phyloP scores from a whole-genome alignment of 1,140 invertebrate genomes.

The Ctenoplectra terminalis region DNA sequence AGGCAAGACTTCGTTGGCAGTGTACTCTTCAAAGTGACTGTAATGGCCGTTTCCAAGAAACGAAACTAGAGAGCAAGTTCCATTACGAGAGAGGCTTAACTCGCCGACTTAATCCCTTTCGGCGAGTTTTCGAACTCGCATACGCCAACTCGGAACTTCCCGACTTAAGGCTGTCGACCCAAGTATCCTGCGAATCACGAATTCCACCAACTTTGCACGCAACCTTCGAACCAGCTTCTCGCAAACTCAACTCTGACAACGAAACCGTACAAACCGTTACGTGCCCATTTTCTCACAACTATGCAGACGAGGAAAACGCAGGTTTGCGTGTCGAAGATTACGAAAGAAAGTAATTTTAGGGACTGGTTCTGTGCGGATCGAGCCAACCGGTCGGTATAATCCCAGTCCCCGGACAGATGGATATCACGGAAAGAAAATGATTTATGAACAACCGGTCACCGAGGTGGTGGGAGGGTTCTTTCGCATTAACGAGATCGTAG shows the following conservation, averaged over 20 bases:
- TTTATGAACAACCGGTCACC: conserved; percentile 11
- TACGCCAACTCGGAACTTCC: conserved; percentile 59
- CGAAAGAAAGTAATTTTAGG: conserved; percentile 1
- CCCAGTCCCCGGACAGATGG: background rate
- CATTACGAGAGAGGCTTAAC: conserved; percentile 54
- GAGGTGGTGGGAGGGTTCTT: background rate
- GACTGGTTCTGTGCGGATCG: background rate
- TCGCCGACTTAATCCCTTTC: conserved; percentile 61
- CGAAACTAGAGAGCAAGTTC: conserved; percentile 47
- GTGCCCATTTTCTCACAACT: too few relatives aligned
- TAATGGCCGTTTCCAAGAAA: conserved; percentile 54
- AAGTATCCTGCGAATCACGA: conserved; percentile 59
- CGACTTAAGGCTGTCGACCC: conserved; percentile 44
- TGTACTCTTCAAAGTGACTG: conserved; percentile 37
- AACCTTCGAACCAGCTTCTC: conserved; percentile 18
- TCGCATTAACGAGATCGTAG: conserved; percentile 40
- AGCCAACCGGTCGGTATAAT: background rate
- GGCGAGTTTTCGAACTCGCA: conserved; percentile 64
- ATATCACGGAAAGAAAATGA: conserved; percentile 20
- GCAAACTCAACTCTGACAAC: background rate
- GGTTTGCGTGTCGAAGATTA: background rate
- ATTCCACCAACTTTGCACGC: conserved; percentile 55
- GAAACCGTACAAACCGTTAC: background rate
- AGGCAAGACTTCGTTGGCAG: background rate
- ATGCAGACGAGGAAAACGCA: too few relatives aligned